Evolutionary conservation across 2,113 vertebrate species (phyloP), one percentile per base, ranked within the genome.

Genomic region (Rhabdomys dilectus): DNA sequence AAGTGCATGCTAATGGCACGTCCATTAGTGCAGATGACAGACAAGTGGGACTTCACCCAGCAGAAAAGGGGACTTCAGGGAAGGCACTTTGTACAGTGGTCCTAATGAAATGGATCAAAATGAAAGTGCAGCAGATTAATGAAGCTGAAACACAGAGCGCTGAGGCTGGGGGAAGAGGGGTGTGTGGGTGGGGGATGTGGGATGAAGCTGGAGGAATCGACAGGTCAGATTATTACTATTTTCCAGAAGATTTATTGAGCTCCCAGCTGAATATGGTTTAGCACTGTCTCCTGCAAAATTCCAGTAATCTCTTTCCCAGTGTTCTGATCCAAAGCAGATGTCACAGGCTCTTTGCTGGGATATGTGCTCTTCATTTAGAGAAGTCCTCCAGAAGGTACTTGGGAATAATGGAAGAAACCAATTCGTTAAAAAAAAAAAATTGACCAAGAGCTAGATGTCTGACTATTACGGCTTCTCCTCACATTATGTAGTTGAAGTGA

Each of bases 311-410:
- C 75, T 48, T 81, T 81, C n/a, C 45, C 29, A 5, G 7, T 85
- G 92, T 7, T 39, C 29, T 89, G 78, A 70, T 75, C 84, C 22
- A 78, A 91, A 82, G 84, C 84, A 95, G 91, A 87, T 92, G 60
- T 12, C 68, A 89, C 11, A 0, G 0, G 31, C 86, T 31, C 60
- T 75, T 89, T 87, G 10, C 0, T 82, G 92, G 78, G 64, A 66
- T 82, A 51, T 3, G 29, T 48, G 24, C 36, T 77, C 66, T 87
- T 93, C 88, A 48, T 75, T 48, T 75, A 48, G 66, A 92, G 91
- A 91, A 95, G 62, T 42, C 80, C 24, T 22, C 21, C 19, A n/a
- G 31, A 58, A 75, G 29, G 3, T 94, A 68, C 85, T 85, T 22
- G 84, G 80, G 45, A 84, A 92, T 78, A 78, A 82, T 2, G 34